These are phyloP conservation scores for Standfussiana lucernea DNA, from an alignment of 2,888 invertebrate genomes.

Conservation along the genomic window DNA sequence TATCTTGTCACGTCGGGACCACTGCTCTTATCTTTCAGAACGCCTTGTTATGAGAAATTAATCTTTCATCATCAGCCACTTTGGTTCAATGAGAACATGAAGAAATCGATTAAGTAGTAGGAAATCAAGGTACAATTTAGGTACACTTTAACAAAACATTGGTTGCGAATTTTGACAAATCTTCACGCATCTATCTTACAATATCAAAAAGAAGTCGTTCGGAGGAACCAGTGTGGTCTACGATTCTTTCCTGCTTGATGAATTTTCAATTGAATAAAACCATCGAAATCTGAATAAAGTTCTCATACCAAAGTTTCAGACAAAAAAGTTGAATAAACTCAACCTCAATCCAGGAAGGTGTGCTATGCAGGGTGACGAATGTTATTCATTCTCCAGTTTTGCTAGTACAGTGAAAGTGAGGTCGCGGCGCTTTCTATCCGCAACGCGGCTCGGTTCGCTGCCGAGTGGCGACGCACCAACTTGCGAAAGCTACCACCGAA, in stretches of 20 bases:
- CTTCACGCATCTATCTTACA: too few species aligned
- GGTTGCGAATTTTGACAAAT: too few species aligned
- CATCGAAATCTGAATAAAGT: constrained; percentile 8
- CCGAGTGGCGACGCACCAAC: constrained; percentile 57
- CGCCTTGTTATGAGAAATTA: constrained; percentile 15
- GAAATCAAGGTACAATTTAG: background rate
- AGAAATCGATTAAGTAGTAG: background rate
- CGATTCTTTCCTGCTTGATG: background rate
- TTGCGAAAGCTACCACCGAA: constrained; percentile 83
- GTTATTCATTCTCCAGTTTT: constrained; percentile 72
- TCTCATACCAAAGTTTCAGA: background rate
- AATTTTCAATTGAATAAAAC: background rate
- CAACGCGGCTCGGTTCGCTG: constrained; percentile 66
- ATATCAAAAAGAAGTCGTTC: background rate
- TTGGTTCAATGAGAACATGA: constrained; percentile 3
- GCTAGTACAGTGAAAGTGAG: constrained; percentile 87
- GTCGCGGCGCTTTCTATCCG: constrained; percentile 89
- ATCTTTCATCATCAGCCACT: constrained; percentile 27
- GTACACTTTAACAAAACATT: background rate
- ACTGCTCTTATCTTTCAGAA: constrained; percentile 46
- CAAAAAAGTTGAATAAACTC: constrained; percentile 34
- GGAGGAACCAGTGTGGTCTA: background rate
- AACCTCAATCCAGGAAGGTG: constrained; percentile 47
- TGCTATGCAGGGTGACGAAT: constrained; percentile 53
- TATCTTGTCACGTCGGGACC: constrained; percentile 42